Evolutionary conservation across 1,140 invertebrate species (phyloP).

Genomic region (Microplitis demolitor): DNA sequence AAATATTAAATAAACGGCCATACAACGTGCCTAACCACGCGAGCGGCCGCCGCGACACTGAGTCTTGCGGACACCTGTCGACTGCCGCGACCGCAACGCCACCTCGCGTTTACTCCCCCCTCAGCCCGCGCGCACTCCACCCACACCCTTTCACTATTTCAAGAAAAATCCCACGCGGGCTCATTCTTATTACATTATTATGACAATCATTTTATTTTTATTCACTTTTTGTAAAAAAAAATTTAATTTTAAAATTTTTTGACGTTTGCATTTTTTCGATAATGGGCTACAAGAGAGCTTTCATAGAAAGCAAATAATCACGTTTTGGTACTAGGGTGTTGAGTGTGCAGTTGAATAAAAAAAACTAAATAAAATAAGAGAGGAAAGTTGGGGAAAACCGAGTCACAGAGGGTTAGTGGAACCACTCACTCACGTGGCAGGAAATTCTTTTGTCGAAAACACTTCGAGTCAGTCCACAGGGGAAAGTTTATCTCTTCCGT

Average conservation of each 20-base stretch:
- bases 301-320: too few relatives aligned
- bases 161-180: conserved; percentile 16
- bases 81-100: conserved; percentile 47
- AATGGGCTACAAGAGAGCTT: too few relatives aligned
- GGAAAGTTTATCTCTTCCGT: conserved; percentile 16
- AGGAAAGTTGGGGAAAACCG: background rate
- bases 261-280: too few relatives aligned
- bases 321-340: too few relatives aligned
- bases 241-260: too few relatives aligned
- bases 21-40: conserved; percentile 51
- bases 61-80: conserved; percentile 55
- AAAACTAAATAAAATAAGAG: background rate
- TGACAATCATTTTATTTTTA: background rate
- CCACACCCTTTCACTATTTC: conserved; percentile 1
- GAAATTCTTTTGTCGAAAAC: conserved; percentile 23
- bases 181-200: background rate
- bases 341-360: background rate
- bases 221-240: background rate
- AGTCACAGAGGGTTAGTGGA: background rate
- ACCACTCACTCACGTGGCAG: background rate
- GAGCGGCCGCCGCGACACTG: conserved; percentile 61
- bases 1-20: conserved; percentile 32
- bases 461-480: conserved; percentile 14
- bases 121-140: conserved; percentile 23
- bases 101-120: conserved; percentile 47